These are phyloP conservation scores for Onthophagus taurus DNA, from an alignment of 1,140 invertebrate species.

Conservation along the genomic window DNA sequence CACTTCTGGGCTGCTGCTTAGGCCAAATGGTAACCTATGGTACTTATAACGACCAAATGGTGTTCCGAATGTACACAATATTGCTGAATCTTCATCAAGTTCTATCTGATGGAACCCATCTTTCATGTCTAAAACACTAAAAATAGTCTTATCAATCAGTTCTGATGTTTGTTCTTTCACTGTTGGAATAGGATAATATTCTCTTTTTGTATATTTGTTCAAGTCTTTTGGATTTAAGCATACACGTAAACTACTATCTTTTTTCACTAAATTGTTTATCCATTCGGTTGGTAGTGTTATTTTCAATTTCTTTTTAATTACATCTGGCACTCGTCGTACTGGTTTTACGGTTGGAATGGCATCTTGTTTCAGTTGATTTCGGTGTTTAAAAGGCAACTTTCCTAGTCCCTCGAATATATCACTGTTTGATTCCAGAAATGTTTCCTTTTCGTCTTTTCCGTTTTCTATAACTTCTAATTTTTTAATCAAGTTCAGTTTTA, in stretches of 20 bases:
- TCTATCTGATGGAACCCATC: slow-evolving; percentile 21
- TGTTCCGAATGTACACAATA: slow-evolving; percentile 13
- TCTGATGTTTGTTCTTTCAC: slow-evolving; percentile 26
- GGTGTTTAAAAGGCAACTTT: too few species aligned
- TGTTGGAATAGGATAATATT: slow-evolving; percentile 26
- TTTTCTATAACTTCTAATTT: too few species aligned
- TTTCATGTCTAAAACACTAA: slow-evolving; percentile 23
- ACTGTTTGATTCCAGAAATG: too few species aligned
- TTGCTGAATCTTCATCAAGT: slow-evolving; percentile 15
- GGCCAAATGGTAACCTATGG: slow-evolving; percentile 29
- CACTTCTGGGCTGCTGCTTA: slow-evolving; percentile 24
- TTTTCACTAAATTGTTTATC: slow-evolving; percentile 32
- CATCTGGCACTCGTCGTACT: slow-evolving; percentile 10
- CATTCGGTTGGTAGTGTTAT: slow-evolving; percentile 30
- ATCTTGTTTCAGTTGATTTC: slow-evolving; percentile 11
- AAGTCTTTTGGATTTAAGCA: slow-evolving; percentile 38
- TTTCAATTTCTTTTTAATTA: slow-evolving; percentile 9
- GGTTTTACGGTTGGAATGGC: slow-evolving; percentile 8
- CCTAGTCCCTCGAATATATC: too few species aligned
- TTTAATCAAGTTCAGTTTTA: too few species aligned
- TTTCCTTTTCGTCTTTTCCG: too few species aligned
- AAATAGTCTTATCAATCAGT: slow-evolving; percentile 16
- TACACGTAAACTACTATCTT: slow-evolving; percentile 31
- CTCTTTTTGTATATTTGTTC: slow-evolving; percentile 35
- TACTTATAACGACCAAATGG: slow-evolving; percentile 27